These are phyloP conservation scores for Drosophila macrospina DNA, from an alignment of 2,888 invertebrate genomes.

Conservation along the genomic window DNA sequence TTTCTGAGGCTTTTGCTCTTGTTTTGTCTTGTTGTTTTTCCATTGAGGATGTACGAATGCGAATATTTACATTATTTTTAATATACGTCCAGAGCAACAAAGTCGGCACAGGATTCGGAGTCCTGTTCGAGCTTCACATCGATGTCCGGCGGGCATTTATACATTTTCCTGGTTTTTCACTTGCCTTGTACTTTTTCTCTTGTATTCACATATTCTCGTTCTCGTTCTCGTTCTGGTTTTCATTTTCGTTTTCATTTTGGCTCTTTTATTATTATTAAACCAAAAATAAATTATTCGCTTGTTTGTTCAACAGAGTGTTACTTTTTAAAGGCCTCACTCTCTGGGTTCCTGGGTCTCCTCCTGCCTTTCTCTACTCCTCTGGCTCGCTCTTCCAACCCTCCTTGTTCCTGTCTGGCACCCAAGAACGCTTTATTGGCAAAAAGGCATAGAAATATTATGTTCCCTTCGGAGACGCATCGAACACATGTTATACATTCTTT, in stretches of 20 bases:
- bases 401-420: not conserved
- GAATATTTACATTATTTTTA: conserved; percentile 56
- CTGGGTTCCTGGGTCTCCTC: not conserved
- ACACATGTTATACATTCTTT: conserved; percentile 61
- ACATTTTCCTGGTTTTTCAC: conserved; percentile 50
- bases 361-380: not conserved
- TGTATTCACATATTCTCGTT: not conserved
- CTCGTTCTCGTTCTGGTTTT: not conserved
- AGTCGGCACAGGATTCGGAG: conserved; percentile 10
- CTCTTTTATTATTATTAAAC: conserved; percentile 65
- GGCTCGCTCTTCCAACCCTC: not conserved
- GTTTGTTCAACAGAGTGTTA: conserved; percentile 70
- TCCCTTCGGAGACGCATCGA: conserved; percentile 43
- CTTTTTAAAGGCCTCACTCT: conserved; percentile 55
- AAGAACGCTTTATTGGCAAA: conserved; percentile 51
- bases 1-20: conserved; percentile 9
- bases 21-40: conserved; percentile 46
- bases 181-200: conserved; percentile 56
- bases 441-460: conserved; percentile 61
- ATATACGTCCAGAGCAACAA: conserved; percentile 42
- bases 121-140: conserved; percentile 4
- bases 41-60: conserved; percentile 40
- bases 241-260: conserved; percentile 16
- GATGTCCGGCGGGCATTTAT: conserved; percentile 49
- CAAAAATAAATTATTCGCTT: conserved; percentile 68